Conservation (phyloP, 2,797 vertebrate genomes). For the Channa striata region DNA sequence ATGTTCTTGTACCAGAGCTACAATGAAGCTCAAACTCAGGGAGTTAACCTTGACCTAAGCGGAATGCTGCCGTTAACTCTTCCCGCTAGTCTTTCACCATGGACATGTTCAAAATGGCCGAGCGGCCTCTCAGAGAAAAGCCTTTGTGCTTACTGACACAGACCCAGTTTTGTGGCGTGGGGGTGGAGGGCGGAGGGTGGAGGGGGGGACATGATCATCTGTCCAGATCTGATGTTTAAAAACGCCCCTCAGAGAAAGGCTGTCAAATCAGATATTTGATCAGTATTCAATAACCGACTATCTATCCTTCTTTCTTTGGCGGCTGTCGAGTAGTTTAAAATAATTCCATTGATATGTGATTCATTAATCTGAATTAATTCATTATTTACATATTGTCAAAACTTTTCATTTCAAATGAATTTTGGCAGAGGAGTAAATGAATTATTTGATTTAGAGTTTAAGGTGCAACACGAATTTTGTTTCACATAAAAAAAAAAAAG, state of each 20-base stretch:
- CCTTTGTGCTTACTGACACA: conserved; percentile 35
- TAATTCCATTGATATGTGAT: no score
- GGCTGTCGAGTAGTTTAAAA: no score
- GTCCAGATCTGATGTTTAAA: conserved; percentile 37
- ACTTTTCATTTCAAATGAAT: no score
- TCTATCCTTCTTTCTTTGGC: no score
- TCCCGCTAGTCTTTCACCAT: background rate
- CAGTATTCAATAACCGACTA: background rate
- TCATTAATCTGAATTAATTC: no score
- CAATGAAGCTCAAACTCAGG: background rate
- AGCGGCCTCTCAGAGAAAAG: conserved; percentile 18
- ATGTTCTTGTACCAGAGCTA: background rate
- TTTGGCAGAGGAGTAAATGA: no score
- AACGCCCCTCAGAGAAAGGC: conserved; percentile 12
- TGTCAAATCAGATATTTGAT: conserved; percentile 20
- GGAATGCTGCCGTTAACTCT: background rate
- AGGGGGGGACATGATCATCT: conserved; percentile 38
- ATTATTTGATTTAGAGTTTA: no score
- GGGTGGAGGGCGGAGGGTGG: conserved; percentile 37
- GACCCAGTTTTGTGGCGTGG: conserved; percentile 30
- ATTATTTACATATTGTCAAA: no score
- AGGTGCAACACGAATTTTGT: no score
- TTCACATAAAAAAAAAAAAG: no score
- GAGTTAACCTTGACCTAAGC: conserved; percentile 13
- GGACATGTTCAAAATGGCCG: conserved; percentile 9